Percentiles rank a stretch among this genome's conserved stretches.
phyloP scores from a whole-genome alignment of 2,113 vertebrate species.

The Dasyurus viverrinus region DNA sequence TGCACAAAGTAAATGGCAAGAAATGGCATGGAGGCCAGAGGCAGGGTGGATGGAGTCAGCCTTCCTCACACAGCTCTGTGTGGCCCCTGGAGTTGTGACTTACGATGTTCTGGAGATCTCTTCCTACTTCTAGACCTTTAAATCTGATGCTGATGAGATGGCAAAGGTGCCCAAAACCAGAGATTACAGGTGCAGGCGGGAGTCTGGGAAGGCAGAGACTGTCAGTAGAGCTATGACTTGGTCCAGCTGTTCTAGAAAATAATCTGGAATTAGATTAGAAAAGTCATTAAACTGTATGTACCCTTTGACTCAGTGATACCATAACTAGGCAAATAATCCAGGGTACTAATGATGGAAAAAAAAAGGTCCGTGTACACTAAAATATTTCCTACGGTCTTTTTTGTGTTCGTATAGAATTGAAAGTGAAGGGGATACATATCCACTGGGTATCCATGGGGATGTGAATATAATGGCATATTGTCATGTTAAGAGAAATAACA shows the following conservation, averaged over 20 bases:
- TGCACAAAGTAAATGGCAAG: neutral
- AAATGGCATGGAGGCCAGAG: neutral
- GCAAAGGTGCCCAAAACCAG: neutral
- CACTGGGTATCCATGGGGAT: neutral
- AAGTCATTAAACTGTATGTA: neutral
- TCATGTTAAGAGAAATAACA: neutral
- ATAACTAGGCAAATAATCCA: neutral
- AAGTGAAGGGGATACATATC: neutral
- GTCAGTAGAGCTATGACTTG: neutral
- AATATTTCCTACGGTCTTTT: neutral
- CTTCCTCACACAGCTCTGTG: neutral
- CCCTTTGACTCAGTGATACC: neutral
- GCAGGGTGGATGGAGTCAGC: neutral
- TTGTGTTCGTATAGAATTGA: neutral
- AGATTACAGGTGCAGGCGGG: neutral
- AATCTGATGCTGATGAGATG: neutral
- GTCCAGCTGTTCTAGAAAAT: neutral
- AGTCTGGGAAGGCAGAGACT: neutral
- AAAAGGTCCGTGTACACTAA: neutral
- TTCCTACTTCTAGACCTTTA: neutral
- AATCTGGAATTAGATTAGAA: neutral
- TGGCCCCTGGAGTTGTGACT: neutral
- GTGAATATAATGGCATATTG: neutral
- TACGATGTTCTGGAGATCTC: neutral
- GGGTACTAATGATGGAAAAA: neutral